These are phyloP conservation scores for Martes martes DNA, from an alignment of 2,113 vertebrate genomes.

Conservation along the genomic window DNA sequence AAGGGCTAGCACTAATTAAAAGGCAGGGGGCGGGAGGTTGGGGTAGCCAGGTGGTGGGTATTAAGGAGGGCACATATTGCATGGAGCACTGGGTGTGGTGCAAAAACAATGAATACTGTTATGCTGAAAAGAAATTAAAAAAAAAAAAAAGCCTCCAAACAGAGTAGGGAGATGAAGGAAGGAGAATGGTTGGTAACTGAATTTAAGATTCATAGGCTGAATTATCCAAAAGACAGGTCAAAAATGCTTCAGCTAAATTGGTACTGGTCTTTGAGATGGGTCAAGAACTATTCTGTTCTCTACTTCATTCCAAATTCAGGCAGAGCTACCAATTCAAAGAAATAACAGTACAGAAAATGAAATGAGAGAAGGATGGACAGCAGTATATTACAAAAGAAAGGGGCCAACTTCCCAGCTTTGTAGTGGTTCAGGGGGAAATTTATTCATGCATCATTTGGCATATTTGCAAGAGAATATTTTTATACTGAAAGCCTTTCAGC, in stretches of 20 bases:
- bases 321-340: neutral
- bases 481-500: neutral
- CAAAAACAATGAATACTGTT: too few species aligned
- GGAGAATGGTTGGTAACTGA: neutral
- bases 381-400: neutral
- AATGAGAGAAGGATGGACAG: neutral
- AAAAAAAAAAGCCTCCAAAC: neutral
- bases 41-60: too few species aligned
- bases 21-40: too few species aligned
- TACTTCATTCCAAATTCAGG: neutral
- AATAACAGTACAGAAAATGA: neutral
- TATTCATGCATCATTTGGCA: neutral
- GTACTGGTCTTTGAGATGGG: neutral
- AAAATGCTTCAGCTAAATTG: neutral
- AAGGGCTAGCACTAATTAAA: neutral
- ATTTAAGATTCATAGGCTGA: neutral
- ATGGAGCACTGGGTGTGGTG: too few species aligned
- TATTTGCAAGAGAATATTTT: conserved; percentile 27
- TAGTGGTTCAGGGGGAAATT: neutral
- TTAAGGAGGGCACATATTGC: too few species aligned
- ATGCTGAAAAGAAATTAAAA: too few species aligned
- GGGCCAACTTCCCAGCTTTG: neutral
- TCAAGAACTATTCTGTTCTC: neutral
- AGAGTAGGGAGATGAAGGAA: neutral
- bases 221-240: neutral